A percentile compares a stretch with the other conserved stretches of the same genome.
These are phyloP conservation scores for Apoderus coryli DNA, from an alignment of 2,888 invertebrate species.

Conservation along the genomic window DNA sequence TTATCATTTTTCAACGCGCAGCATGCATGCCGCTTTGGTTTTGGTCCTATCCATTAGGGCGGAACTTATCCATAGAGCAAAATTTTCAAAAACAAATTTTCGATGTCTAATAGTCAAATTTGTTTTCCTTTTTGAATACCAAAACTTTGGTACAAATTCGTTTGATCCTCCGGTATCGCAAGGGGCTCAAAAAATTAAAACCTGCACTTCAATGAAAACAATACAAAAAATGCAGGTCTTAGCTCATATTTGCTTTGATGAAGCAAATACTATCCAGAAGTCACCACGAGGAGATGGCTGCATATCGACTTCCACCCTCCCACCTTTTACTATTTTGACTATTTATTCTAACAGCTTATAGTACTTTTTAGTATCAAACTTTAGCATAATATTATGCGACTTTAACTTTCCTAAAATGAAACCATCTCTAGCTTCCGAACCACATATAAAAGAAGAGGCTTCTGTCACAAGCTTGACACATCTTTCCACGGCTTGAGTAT, in stretches of 20 bases:
- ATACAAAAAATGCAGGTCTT: neutral
- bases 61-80: slow-evolving; percentile 2
- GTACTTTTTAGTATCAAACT: slow-evolving; percentile 1
- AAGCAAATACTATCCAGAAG: slow-evolving; percentile 3
- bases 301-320: slow-evolving; percentile 3
- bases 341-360: neutral
- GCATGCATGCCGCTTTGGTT: no score
- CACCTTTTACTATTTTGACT: neutral
- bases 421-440: slow-evolving; percentile 1
- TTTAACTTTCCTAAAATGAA: slow-evolving; percentile 1
- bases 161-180: slow-evolving; percentile 1
- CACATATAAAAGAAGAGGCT: neutral
- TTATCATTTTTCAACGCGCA: no score
- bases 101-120: neutral
- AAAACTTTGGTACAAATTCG: neutral
- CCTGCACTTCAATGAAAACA: neutral
- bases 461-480: slow-evolving; percentile 1
- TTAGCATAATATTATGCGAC: slow-evolving; percentile 2
- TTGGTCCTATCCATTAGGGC: neutral
- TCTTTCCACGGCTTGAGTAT: slow-evolving; percentile 1
- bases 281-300: slow-evolving; percentile 1
- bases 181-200: neutral
- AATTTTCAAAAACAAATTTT: no score
- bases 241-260: slow-evolving; percentile 1
- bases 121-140: slow-evolving; percentile 2